These are phyloP conservation scores for Heterohyrax brucei DNA, from an alignment of 2,797 vertebrate species.

Conservation along the genomic window DNA sequence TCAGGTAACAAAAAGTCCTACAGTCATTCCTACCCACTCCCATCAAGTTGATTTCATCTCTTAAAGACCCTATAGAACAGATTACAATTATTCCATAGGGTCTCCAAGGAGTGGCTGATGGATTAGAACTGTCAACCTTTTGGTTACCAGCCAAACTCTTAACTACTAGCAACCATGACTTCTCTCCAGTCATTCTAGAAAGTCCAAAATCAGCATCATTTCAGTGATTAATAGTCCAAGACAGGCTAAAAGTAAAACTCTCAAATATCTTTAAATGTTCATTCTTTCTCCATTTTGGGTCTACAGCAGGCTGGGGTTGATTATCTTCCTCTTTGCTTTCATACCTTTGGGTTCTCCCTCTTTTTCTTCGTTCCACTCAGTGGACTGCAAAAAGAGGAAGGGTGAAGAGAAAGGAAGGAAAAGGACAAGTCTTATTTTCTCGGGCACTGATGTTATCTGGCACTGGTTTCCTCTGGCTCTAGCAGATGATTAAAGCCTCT, in stretches of 20 bases:
- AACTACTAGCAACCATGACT: too few species aligned
- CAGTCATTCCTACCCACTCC: background rate
- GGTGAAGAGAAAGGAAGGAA: background rate
- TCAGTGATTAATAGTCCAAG: background rate
- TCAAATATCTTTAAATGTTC: background rate
- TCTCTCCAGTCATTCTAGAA: background rate
- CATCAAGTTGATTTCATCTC: too few species aligned
- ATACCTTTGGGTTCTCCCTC: background rate
- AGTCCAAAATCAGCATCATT: background rate
- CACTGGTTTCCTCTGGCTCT: background rate
- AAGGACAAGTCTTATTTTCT: background rate
- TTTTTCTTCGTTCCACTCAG: background rate
- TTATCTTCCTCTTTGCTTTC: background rate
- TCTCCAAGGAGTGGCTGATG: too few species aligned
- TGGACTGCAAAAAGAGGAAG: background rate
- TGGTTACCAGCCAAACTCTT: too few species aligned
- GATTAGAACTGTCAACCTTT: too few species aligned
- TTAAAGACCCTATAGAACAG: too few species aligned
- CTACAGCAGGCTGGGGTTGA: background rate
- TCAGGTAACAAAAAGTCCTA: background rate
- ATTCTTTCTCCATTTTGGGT: background rate
- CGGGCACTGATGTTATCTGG: background rate
- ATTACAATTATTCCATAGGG: too few species aligned
- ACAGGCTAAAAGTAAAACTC: background rate
- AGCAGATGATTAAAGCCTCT: conserved; percentile 22